Conservation (phyloP, 1,140 invertebrate species). For the Globodera rostochiensis region DNA sequence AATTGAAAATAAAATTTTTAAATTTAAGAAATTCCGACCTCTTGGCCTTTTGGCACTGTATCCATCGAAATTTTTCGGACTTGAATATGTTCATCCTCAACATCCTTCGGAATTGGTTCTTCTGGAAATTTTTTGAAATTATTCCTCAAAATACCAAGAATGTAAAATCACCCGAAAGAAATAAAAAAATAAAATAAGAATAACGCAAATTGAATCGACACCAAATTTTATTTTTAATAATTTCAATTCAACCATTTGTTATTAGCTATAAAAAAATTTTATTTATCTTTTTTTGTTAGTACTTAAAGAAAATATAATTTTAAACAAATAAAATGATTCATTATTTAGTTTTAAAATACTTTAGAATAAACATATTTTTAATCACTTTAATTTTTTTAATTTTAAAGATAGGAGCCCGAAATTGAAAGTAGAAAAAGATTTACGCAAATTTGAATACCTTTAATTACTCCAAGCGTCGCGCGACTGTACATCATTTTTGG, state of each 20-base stretch:
- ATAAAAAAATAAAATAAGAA: too few species aligned
- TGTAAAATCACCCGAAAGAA: background rate
- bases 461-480: background rate
- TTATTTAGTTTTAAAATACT: background rate
- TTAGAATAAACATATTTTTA: background rate
- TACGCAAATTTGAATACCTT: background rate
- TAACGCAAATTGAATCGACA: too few species aligned
- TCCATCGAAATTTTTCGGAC: conserved; percentile 8
- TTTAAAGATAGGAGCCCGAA: background rate
- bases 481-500: background rate
- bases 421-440: background rate
- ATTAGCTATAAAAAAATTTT: too few species aligned
- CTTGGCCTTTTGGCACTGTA: background rate
- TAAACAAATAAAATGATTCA: too few species aligned
- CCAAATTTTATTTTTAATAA: too few species aligned
- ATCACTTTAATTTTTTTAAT: background rate
- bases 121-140: background rate
- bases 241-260: too few species aligned
- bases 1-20: background rate
- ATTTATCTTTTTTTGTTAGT: too few species aligned
- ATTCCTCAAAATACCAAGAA: background rate
- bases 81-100: background rate
- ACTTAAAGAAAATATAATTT: too few species aligned
- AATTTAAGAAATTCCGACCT: background rate
- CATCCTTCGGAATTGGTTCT: background rate